phyloP scores from a whole-genome alignment of 2,113 vertebrate species.

The Crotalus tigris region DNA sequence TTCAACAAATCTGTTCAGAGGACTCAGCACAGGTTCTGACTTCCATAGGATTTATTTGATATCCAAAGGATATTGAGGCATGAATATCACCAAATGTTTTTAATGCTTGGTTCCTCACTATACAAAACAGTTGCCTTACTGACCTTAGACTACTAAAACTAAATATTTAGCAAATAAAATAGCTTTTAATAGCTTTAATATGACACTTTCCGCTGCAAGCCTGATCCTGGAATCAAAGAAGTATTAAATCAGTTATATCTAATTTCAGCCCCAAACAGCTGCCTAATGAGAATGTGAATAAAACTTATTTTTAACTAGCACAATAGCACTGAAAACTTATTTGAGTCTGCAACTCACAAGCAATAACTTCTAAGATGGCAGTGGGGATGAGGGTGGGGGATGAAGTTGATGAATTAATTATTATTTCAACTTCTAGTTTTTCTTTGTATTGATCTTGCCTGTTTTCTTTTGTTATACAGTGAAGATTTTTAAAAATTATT shows the following conservation, averaged over 20 bases:
- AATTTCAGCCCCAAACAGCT: constrained; percentile 39
- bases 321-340: constrained; percentile 51
- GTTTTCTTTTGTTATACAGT: not conserved
- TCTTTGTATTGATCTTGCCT: not conserved
- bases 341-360: not conserved
- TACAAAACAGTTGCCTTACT: not conserved
- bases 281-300: constrained; percentile 57
- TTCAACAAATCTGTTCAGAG: not conserved
- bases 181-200: constrained; percentile 11
- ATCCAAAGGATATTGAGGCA: not conserved
- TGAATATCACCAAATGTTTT: not conserved
- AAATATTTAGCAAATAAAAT: not conserved
- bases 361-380: not conserved
- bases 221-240: not conserved
- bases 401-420: not conserved
- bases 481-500: not conserved
- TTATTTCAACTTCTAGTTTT: not conserved
- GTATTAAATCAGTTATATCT: constrained; percentile 1
- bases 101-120: not conserved
- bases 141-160: not conserved
- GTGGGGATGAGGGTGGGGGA: not conserved
- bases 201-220: constrained; percentile 7
- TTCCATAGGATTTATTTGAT: not conserved
- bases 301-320: constrained; percentile 48
- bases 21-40: not conserved